Evolutionary conservation across 2,797 vertebrate genomes (phyloP).

Genomic region (Apogon talboti): DNA sequence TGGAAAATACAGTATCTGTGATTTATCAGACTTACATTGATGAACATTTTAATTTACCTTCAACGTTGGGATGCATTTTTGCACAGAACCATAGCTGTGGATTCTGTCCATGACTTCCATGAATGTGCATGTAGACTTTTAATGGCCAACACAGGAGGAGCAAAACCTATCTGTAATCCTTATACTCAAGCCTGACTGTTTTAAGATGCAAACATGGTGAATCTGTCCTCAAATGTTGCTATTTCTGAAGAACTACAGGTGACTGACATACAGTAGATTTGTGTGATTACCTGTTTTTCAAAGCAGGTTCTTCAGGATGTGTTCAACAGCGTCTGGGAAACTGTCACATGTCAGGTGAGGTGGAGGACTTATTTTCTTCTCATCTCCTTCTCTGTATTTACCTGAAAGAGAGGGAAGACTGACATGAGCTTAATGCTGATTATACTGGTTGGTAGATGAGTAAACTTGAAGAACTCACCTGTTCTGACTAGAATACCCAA

Average conservation of each 20-base stretch:
- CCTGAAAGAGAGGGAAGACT: slow-evolving; percentile 77
- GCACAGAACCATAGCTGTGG: too few relatives aligned
- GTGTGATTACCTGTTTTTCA: slow-evolving; percentile 45
- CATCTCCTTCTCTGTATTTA: slow-evolving; percentile 94
- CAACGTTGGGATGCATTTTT: too few relatives aligned
- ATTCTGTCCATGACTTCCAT: too few relatives aligned
- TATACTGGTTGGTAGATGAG: not conserved
- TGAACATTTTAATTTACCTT: too few relatives aligned
- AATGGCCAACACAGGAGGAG: too few relatives aligned
- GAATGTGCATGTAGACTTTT: too few relatives aligned
- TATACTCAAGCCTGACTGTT: too few relatives aligned
- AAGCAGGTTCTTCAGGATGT: slow-evolving; percentile 88
- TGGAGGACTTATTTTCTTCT: slow-evolving; percentile 87
- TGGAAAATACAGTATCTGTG: too few relatives aligned
- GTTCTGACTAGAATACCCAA: slow-evolving; percentile 94
- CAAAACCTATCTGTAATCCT: too few relatives aligned
- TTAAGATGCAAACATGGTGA: too few relatives aligned
- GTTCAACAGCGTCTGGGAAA: slow-evolving; percentile 92
- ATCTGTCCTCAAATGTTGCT: too few relatives aligned
- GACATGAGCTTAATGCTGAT: not conserved
- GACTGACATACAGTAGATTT: rapidly evolving
- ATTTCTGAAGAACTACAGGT: not conserved
- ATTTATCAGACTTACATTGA: too few relatives aligned
- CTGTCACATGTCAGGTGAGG: slow-evolving; percentile 90
- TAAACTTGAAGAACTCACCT: slow-evolving; percentile 75